A percentile compares a stretch with the other conserved stretches of the same genome.
Conservation (phyloP, 2,797 vertebrate genomes). For the Oryzias dopingdopingensis region DNA sequence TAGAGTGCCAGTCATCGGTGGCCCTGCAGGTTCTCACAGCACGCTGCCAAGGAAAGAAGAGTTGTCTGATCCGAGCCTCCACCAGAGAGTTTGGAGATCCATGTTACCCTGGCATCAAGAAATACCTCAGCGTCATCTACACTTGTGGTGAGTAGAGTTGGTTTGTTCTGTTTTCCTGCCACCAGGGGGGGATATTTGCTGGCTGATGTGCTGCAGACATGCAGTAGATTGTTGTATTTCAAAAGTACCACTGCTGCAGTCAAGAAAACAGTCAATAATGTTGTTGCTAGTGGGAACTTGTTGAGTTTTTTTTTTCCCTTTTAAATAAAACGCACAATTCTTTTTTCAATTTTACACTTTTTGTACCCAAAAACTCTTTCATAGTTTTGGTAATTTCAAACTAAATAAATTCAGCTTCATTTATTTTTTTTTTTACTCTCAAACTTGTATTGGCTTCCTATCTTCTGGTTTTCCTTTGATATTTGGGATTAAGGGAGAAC, state of each 20-base stretch:
- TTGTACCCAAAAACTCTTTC: too few relatives aligned
- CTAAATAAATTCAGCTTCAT: neutral
- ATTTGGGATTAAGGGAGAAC: conserved; percentile 22
- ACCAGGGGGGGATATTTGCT: conserved; percentile 60
- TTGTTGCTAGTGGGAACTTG: too few relatives aligned
- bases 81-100: conserved; percentile 87
- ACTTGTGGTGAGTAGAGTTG: conserved; percentile 83
- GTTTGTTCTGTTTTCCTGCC: conserved; percentile 11
- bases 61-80: conserved; percentile 83
- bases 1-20: conserved; percentile 84
- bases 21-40: conserved; percentile 83
- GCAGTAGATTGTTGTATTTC: neutral
- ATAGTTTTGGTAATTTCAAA: too few relatives aligned
- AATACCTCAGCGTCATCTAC: conserved; percentile 90
- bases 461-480: conserved; percentile 16
- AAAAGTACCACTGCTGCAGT: neutral
- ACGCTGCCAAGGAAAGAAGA: conserved; percentile 85
- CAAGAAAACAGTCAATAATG: neutral
- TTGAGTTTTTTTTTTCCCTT: too few relatives aligned
- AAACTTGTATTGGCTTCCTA: neutral
- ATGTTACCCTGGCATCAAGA: conserved; percentile 86
- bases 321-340: too few relatives aligned
- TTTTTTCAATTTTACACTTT: too few relatives aligned
- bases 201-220: conserved; percentile 11
- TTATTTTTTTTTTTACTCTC: neutral